phyloP scores from a whole-genome alignment of 2,113 vertebrate species.

The Ciconia stormi region DNA sequence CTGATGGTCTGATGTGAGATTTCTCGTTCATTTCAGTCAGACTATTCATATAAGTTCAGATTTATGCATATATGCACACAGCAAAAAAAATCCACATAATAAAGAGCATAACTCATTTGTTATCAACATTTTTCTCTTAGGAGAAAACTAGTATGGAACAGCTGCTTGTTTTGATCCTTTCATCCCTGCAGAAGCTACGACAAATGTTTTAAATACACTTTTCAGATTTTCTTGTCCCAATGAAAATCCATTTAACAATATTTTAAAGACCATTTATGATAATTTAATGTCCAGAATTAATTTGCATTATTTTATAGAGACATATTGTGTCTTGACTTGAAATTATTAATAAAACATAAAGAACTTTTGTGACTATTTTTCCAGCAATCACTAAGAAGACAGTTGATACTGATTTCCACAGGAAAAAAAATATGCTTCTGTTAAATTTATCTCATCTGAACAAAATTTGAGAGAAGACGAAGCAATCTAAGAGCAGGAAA shows the following conservation, averaged over 20 bases:
- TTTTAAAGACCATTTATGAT: not conserved
- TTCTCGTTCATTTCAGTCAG: not conserved
- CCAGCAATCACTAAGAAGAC: not conserved
- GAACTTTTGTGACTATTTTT: slow-evolving; percentile 2
- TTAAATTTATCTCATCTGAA: not conserved
- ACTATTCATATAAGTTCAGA: not conserved
- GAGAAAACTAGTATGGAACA: not conserved
- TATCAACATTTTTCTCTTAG: not conserved
- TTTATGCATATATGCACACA: fast-evolving
- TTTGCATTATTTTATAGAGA: not conserved
- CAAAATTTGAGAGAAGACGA: not conserved
- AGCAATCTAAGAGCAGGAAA: not conserved
- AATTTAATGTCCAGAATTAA: not conserved
- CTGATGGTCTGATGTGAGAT: not conserved
- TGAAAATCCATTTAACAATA: not conserved
- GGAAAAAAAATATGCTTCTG: not conserved
- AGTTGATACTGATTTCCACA: not conserved
- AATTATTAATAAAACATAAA: not conserved
- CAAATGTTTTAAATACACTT: not conserved
- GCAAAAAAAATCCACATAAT: not conserved
- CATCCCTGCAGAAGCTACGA: not conserved
- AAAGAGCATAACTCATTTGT: not conserved
- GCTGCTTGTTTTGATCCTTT: not conserved
- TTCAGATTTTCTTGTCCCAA: not conserved
- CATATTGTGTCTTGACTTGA: not conserved